Evolutionary conservation across 2,797 vertebrate genomes (phyloP).

Genomic region (Ctenochaetus hawaiiensis): DNA sequence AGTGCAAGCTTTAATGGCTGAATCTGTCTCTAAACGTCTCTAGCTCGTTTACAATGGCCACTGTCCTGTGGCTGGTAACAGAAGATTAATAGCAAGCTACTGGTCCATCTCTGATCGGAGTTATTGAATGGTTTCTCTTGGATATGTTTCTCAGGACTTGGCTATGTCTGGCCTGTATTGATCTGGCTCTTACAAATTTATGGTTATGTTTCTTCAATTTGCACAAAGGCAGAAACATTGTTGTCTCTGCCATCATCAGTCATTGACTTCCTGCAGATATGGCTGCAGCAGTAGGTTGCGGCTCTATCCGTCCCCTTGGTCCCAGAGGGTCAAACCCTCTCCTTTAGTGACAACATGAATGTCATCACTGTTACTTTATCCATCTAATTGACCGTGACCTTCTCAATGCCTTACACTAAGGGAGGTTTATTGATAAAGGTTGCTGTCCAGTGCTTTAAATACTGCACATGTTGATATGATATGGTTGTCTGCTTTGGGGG

Average conservation of each 20-base stretch:
- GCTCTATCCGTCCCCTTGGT: conserved; percentile 37
- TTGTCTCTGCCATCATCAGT: conserved; percentile 69
- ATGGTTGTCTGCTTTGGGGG: conserved; percentile 1
- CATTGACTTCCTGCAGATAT: conserved; percentile 69
- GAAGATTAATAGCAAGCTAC: conserved; percentile 73
- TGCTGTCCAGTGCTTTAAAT: conserved; percentile 55
- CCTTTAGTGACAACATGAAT: conserved; percentile 67
- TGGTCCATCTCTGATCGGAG: conserved; percentile 65
- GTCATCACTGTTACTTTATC: conserved; percentile 74
- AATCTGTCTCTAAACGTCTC: conserved; percentile 68
- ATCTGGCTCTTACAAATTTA: conserved; percentile 78
- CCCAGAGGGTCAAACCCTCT: conserved; percentile 54
- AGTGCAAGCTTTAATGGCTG: conserved; percentile 61
- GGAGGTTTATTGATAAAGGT: conserved; percentile 59
- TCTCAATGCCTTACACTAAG: conserved; percentile 60
- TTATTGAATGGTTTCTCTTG: conserved; percentile 78
- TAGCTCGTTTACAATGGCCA: conserved; percentile 27
- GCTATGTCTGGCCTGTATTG: conserved; percentile 69
- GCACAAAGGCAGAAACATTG: conserved; percentile 77
- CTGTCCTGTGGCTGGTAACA: conserved; percentile 63
- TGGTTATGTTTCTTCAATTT: conserved; percentile 83
- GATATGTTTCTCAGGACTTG: conserved; percentile 74
- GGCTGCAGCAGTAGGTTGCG: conserved; percentile 48
- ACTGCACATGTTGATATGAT: conserved; percentile 46
- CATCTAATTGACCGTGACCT: conserved; percentile 77